A percentile compares a stretch with the other conserved stretches of the same genome.
Conservation (phyloP, 2,797 vertebrate genomes). For the Sardinella longiceps region DNA sequence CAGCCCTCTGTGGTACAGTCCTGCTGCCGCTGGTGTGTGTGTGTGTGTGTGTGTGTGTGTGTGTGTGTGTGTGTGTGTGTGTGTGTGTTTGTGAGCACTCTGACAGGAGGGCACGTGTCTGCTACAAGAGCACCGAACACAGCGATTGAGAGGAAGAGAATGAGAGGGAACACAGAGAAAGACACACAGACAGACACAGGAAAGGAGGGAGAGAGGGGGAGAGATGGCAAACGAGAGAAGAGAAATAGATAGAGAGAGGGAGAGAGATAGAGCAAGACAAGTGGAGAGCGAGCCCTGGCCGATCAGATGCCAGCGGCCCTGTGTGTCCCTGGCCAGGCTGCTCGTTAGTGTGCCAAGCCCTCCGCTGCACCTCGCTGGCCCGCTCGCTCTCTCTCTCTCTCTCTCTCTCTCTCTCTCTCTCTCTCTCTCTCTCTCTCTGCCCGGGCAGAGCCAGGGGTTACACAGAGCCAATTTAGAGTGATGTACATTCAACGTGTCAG, state of each 20-base stretch:
- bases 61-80: no score
- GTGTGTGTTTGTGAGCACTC: background rate
- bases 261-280: conserved; percentile 51
- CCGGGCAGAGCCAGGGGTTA: conserved; percentile 52
- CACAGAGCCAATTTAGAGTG: conserved; percentile 55
- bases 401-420: no score
- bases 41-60: background rate
- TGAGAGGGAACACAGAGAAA: conserved; percentile 2
- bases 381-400: no score
- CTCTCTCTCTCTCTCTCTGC: no score
- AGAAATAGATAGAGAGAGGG: conserved; percentile 35
- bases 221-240: background rate
- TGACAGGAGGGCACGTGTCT: background rate
- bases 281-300: conserved; percentile 61
- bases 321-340: conserved; percentile 54
- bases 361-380: conserved; percentile 41
- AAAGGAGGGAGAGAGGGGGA: conserved; percentile 22
- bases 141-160: background rate
- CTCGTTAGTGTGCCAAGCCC: conserved; percentile 62
- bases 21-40: background rate
- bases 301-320: conserved; percentile 70
- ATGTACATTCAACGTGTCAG: conserved; percentile 60
- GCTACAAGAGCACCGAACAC: background rate
- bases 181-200: conserved; percentile 37
- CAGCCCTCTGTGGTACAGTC: background rate